A percentile compares a stretch with the other conserved stretches of the same genome.
Conservation (phyloP, 2,797 vertebrate genomes). For the Myiothlypis coronata region DNA sequence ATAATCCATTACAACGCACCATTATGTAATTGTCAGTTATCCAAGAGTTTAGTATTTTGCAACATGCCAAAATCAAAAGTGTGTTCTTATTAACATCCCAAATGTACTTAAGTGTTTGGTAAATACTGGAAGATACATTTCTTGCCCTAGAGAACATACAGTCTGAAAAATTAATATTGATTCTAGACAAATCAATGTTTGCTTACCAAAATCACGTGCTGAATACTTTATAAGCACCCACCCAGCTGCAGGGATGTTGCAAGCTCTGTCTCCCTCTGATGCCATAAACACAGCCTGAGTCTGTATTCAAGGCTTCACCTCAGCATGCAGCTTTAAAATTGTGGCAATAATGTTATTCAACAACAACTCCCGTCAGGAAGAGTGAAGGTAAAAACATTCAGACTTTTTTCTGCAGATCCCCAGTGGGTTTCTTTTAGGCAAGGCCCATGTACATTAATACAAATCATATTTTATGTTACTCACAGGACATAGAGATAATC, state of each 20-base stretch:
- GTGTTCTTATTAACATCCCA: not conserved
- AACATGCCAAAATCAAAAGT: not conserved
- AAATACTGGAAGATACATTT: constrained; percentile 24
- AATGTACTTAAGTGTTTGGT: not conserved
- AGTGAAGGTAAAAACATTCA: not conserved
- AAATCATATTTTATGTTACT: constrained; percentile 71
- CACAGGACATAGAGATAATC: constrained; percentile 69
- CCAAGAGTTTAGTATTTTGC: not conserved
- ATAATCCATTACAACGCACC: not conserved
- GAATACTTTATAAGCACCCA: constrained; percentile 14
- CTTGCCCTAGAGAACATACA: constrained; percentile 5
- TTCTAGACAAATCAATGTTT: constrained; percentile 53
- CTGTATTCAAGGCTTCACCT: not conserved
- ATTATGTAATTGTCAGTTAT: not conserved
- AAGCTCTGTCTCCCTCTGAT: not conserved
- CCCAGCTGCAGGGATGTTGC: not conserved
- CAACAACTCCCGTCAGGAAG: not conserved
- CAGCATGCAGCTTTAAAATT: not conserved
- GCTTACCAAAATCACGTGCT: not conserved
- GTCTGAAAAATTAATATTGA: constrained; percentile 52
- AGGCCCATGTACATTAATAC: constrained; percentile 50
- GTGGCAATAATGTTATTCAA: not conserved
- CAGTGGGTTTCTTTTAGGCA: constrained; percentile 24
- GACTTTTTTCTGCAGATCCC: not conserved
- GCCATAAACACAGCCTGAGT: not conserved